phyloP scores from a whole-genome alignment of 30 jellyfish, hydroid and myxozoan genomes.

The Rhopilema esculentum region DNA sequence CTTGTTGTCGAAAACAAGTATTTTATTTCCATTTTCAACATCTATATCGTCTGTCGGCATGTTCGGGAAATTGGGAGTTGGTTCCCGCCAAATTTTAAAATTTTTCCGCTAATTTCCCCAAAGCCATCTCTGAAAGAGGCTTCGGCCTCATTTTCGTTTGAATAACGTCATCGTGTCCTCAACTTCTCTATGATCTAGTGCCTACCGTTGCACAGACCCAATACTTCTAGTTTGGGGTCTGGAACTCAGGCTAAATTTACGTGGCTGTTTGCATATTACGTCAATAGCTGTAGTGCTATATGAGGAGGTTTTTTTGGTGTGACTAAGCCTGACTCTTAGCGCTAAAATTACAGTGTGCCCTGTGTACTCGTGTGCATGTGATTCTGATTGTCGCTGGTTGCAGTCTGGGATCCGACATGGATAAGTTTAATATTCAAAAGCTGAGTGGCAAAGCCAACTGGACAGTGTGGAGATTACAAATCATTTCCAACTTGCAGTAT shows the following conservation, averaged over 20 bases:
- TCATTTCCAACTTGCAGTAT: constrained; percentile 47
- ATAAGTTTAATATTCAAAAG: constrained; percentile 46
- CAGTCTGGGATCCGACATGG: constrained; percentile 23
- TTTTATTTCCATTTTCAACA: not conserved
- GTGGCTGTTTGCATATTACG: no score
- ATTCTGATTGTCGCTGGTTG: not conserved
- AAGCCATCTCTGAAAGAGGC: not conserved
- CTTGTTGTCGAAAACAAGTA: constrained; percentile 4
- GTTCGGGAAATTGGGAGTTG: not conserved
- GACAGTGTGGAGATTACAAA: constrained; percentile 43
- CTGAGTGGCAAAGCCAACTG: constrained; percentile 50
- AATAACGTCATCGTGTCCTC: not conserved
- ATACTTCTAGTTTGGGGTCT: not conserved
- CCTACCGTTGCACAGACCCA: not conserved
- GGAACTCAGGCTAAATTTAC: not conserved
- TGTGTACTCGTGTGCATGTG: not conserved
- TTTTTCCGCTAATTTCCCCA: not conserved
- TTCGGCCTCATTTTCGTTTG: not conserved
- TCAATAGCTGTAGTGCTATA: no score
- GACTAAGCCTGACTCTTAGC: no score
- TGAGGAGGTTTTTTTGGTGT: no score
- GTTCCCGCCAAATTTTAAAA: not conserved
- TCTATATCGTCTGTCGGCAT: not conserved
- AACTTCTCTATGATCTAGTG: not conserved
- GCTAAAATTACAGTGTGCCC: no score